Evolutionary conservation across 2,797 vertebrate genomes (phyloP), one percentile per base, ranked within the genome.

Genomic region (Rhyacichthys aspro): DNA sequence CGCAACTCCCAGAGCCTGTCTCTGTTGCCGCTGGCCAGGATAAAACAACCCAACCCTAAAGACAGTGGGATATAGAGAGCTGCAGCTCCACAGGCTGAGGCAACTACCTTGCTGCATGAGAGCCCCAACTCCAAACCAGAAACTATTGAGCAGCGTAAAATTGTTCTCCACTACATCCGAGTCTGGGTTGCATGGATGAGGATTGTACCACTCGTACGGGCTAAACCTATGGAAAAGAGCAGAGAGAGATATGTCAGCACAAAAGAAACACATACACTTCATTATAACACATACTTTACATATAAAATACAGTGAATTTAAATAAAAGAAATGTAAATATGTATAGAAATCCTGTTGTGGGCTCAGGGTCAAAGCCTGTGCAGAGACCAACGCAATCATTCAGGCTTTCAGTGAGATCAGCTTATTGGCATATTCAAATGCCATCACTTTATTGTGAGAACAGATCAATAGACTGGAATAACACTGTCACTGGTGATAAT

Each of bases 131-230:
- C 97, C 96, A 93, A 98, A 98, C 97, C 97, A 98, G 96, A 98
- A 98, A 95, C 97, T 98, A 96, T 98, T 98, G 93, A 98, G 95
- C 87, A 98, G 96, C 77, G 97, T 98, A 93, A 98, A 98, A 95
- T 98, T 98, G 94, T 98, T 98, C 94, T 98, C 97, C 96, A 98
- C 95, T 90, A 98, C 95, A 86, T 98, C 97, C 67, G 97, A 98
- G 93, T 98, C 96, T 33, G 96, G 97, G 88, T 98, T 98, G 94
- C 97, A 98, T 65, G 97, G 96, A 85, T 98, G 97, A 84, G 97
- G 97, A 77, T 98, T 98, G 93, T 98, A 98, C 97, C 97, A 98
- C 93, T 98, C 97, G 88, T 98, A 98, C 18, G 97, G 97, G 90
- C 97, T 98, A 94, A 98, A 98, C 95, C 97, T 98, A 91, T 74